Percentiles rank a stretch among this genome's conserved stretches.
Conservation (phyloP, 2,797 vertebrate species). For the Protosalanx chinensis region DNA sequence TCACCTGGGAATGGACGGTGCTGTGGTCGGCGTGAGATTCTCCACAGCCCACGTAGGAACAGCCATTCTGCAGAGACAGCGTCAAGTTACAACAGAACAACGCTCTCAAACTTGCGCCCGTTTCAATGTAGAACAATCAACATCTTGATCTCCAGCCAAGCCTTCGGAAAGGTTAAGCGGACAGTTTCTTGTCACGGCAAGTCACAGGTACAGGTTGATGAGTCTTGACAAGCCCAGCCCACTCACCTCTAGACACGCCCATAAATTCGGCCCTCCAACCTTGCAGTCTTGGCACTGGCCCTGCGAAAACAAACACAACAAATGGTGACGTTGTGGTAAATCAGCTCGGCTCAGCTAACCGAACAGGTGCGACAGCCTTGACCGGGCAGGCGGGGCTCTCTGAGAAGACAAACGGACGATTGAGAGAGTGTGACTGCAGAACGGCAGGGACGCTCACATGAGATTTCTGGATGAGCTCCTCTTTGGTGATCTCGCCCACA, state of each 20-base stretch:
- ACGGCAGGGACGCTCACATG: slow-evolving; percentile 76
- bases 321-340: slow-evolving; percentile 4
- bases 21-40: slow-evolving; percentile 97
- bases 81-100: background rate
- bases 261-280: slow-evolving; percentile 95
- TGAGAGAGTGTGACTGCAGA: too few relatives aligned
- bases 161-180: background rate
- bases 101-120: background rate
- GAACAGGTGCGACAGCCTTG: background rate
- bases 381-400: too few relatives aligned
- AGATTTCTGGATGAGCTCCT: slow-evolving; percentile 95
- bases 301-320: slow-evolving; percentile 61
- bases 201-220: too few relatives aligned
- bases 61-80: slow-evolving; percentile 80
- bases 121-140: background rate
- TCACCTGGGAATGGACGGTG: slow-evolving; percentile 95
- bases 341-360: background rate
- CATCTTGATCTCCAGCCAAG: background rate
- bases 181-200: background rate
- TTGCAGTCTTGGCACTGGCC: slow-evolving; percentile 96
- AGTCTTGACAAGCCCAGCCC: background rate
- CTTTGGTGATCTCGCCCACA: slow-evolving; percentile 97
- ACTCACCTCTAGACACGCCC: slow-evolving; percentile 95
- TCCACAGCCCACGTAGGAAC: slow-evolving; percentile 93
- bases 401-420: too few relatives aligned